These are phyloP conservation scores for Cyphomyrus discorhynchus DNA, from an alignment of 2,113 vertebrate genomes.

Conservation along the genomic window DNA sequence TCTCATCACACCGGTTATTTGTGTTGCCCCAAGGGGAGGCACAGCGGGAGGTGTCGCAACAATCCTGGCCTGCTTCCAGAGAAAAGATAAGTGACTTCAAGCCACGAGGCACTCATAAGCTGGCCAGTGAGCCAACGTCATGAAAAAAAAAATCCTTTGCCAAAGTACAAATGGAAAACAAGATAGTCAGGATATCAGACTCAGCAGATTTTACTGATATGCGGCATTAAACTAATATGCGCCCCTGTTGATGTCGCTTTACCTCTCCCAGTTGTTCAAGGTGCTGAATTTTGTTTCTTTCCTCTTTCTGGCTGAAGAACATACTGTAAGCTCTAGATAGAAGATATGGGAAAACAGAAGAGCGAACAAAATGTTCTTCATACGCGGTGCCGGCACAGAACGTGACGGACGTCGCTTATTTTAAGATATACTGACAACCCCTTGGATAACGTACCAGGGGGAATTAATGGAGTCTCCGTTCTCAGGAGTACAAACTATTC, in stretches of 20 bases:
- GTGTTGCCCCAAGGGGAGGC: neutral
- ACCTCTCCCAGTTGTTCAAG: neutral
- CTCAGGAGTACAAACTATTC: neutral
- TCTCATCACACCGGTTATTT: neutral
- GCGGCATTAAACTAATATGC: neutral
- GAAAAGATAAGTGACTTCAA: slow-evolving; percentile 4
- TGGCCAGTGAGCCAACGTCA: neutral
- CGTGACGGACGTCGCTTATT: neutral
- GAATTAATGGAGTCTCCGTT: neutral
- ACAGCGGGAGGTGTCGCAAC: neutral
- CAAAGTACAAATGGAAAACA: slow-evolving; percentile 10
- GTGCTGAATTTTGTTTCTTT: neutral
- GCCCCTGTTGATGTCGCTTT: neutral
- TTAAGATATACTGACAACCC: neutral
- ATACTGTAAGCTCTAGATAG: neutral
- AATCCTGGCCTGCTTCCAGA: neutral
- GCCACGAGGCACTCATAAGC: neutral
- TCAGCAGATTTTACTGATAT: slow-evolving; percentile 1
- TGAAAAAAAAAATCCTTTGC: neutral
- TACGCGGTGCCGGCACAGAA: neutral
- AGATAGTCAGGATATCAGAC: neutral
- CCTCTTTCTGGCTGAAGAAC: neutral
- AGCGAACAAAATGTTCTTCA: neutral
- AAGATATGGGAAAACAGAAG: neutral
- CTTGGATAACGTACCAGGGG: neutral